phyloP scores from a whole-genome alignment of 2,113 vertebrate species.

The Abramis brama region DNA sequence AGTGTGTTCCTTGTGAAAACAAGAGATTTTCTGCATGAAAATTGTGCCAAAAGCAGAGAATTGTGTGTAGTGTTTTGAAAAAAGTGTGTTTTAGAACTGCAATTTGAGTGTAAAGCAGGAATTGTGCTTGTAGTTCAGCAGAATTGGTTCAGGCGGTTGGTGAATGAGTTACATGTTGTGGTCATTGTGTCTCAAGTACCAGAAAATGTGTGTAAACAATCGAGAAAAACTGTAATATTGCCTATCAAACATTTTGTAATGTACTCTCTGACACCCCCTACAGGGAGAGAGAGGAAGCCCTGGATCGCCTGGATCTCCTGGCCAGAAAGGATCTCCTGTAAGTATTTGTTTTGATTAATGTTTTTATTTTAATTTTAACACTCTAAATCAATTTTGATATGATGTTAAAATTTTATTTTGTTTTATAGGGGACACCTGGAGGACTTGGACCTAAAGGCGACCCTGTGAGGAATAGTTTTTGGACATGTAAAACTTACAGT shows the following conservation, averaged over 20 bases:
- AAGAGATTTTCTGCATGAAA: too few relatives aligned
- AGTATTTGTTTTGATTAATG: constrained; percentile 36
- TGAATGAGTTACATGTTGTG: too few relatives aligned
- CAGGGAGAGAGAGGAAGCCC: constrained; percentile 76
- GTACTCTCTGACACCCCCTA: constrained; percentile 38
- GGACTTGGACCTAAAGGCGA: constrained; percentile 66
- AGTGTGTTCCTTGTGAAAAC: too few relatives aligned
- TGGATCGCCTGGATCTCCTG: constrained; percentile 72
- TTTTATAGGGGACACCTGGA: constrained; percentile 62
- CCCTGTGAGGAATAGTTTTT: constrained; percentile 61
- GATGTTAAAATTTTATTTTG: neutral
- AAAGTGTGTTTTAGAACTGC: too few relatives aligned
- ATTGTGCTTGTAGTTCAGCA: too few relatives aligned
- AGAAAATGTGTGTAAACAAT: too few relatives aligned
- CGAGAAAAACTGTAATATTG: too few relatives aligned
- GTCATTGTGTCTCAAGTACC: too few relatives aligned
- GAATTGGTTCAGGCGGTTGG: too few relatives aligned
- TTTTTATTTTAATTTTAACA: neutral
- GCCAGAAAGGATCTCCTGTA: constrained; percentile 70
- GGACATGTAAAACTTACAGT: neutral
- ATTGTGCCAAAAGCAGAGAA: too few relatives aligned
- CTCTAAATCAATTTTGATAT: neutral
- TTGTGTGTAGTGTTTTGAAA: too few relatives aligned
- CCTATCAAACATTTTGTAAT: neutral
- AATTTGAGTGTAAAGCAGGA: too few relatives aligned